Evolutionary conservation across 2,888 invertebrate species (phyloP).

Genomic region (Neria commutata): DNA sequence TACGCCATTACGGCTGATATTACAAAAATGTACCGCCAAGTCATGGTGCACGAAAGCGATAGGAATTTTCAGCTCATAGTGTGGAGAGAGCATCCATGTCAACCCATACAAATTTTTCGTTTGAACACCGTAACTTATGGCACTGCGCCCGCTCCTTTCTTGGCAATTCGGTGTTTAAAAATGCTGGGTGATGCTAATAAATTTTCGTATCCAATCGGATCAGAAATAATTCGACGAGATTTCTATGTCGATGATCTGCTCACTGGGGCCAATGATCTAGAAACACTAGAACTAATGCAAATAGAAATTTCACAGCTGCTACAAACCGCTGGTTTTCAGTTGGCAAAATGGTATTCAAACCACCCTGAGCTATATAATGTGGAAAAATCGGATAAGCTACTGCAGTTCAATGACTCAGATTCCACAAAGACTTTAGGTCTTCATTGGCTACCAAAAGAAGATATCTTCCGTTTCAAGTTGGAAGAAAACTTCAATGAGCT

Average conservation of each 20-base stretch:
- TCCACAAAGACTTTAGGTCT: too few relatives aligned
- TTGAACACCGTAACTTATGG: slow-evolving; percentile 19
- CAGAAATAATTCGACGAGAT: slow-evolving; percentile 23
- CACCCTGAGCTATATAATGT: too few relatives aligned
- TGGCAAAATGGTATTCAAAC: slow-evolving; percentile 2
- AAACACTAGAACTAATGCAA: neutral
- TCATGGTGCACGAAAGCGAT: neutral
- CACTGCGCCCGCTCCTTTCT: slow-evolving; percentile 21
- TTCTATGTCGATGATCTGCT: slow-evolving; percentile 39
- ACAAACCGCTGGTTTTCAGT: too few relatives aligned
- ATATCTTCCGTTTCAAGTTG: too few relatives aligned
- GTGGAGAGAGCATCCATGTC: neutral
- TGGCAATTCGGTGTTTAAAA: slow-evolving; percentile 24
- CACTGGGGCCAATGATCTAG: slow-evolving; percentile 18
- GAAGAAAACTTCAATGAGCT: too few relatives aligned
- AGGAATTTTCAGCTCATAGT: neutral
- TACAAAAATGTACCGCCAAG: slow-evolving; percentile 7
- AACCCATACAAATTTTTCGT: neutral
- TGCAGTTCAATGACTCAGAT: too few relatives aligned
- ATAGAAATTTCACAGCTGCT: neutral
- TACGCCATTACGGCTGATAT: slow-evolving; percentile 8
- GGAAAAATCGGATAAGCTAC: too few relatives aligned
- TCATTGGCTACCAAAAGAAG: too few relatives aligned
- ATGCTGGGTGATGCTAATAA: slow-evolving; percentile 48
- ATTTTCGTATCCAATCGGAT: slow-evolving; percentile 32